A percentile compares a stretch with the other conserved stretches of the same genome.
phyloP scores from a whole-genome alignment of 2,888 invertebrate species.

The Drosophila peninsularis region DNA sequence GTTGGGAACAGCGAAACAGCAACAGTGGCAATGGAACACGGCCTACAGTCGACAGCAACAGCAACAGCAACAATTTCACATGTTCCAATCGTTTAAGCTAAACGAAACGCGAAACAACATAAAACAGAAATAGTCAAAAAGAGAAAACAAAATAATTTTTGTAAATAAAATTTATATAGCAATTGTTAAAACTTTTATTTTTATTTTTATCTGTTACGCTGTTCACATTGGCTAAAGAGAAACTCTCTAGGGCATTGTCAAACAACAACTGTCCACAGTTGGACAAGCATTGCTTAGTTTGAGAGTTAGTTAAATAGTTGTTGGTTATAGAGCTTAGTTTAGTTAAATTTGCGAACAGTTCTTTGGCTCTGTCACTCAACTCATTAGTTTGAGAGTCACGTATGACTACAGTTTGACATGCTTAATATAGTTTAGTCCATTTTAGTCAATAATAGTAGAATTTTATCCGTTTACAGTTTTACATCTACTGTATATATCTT shows the following conservation, averaged over 20 bases:
- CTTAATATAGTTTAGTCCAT: too few relatives aligned
- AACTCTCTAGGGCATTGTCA: neutral
- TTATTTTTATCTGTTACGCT: neutral
- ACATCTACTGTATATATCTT: neutral
- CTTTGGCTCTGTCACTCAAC: too few relatives aligned
- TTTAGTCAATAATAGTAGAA: too few relatives aligned
- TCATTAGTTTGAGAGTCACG: neutral
- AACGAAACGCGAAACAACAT: conserved; percentile 1
- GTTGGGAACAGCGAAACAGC: conserved; percentile 35
- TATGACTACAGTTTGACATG: neutral
- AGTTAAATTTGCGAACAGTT: neutral
- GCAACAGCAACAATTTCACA: conserved; percentile 20
- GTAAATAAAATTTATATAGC: conserved; percentile 36
- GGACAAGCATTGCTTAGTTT: neutral
- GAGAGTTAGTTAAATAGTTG: neutral
- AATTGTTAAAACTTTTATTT: conserved; percentile 13
- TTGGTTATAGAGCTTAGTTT: neutral
- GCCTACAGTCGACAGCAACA: conserved; percentile 1
- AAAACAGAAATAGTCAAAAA: conserved; percentile 8
- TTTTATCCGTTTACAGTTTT: too few relatives aligned
- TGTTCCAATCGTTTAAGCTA: conserved; percentile 20
- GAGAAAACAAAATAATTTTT: conserved; percentile 7
- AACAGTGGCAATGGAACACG: conserved; percentile 21
- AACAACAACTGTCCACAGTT: neutral
- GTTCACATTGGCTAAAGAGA: neutral